phyloP scores from a whole-genome alignment of 2,113 vertebrate species.

The Diadophis punctatus region DNA sequence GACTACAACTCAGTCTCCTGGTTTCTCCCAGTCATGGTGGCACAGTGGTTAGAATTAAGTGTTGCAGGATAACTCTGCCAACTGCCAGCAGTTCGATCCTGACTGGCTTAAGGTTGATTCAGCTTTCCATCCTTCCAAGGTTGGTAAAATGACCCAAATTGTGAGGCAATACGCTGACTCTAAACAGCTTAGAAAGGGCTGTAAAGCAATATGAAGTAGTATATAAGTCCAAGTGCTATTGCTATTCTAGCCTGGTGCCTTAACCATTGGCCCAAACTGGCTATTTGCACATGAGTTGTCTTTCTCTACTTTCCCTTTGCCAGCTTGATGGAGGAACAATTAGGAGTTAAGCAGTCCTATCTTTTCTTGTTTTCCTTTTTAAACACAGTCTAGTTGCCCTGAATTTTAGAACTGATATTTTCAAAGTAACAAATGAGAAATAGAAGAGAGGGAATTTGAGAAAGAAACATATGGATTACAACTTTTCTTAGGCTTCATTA shows the following conservation, averaged over 20 bases:
- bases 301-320: neutral
- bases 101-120: neutral
- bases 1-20: neutral
- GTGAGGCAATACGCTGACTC: neutral
- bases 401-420: neutral
- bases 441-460: neutral
- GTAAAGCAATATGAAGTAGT: neutral
- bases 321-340: neutral
- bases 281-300: neutral
- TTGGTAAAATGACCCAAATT: neutral
- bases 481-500: neutral
- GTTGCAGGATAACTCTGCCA: neutral
- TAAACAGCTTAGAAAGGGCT: neutral
- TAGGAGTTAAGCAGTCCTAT: neutral
- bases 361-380: neutral
- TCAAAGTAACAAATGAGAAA: neutral
- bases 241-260: neutral
- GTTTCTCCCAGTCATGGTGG: neutral
- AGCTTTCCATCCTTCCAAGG: neutral
- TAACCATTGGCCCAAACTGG: neutral
- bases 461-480: neutral
- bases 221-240: neutral
- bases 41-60: neutral
- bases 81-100: neutral
- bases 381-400: neutral